A percentile compares a stretch with the other conserved stretches of the same genome.
phyloP scores from a whole-genome alignment of 2,888 invertebrate genomes.

The Amaurobius ferox region DNA sequence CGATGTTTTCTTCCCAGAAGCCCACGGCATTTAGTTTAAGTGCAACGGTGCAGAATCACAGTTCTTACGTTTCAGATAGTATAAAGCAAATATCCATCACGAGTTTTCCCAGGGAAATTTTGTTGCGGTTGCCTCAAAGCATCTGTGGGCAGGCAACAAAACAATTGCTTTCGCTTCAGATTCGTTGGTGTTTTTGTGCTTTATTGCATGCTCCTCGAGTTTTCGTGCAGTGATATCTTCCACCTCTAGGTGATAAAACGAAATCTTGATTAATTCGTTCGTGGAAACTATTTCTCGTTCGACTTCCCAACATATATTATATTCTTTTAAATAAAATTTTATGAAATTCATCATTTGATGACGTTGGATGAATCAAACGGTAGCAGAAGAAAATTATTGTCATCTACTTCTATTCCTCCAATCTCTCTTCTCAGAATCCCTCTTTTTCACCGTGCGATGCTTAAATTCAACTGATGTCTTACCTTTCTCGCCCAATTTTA shows the following conservation, averaged over 20 bases:
- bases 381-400: too few relatives aligned
- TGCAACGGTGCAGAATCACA: constrained; percentile 64
- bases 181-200: constrained; percentile 26
- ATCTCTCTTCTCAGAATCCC: too few relatives aligned
- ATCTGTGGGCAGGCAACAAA: constrained; percentile 61
- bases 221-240: constrained; percentile 46
- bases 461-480: too few relatives aligned
- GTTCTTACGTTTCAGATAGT: constrained; percentile 46
- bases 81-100: constrained; percentile 57
- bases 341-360: neutral
- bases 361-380: too few relatives aligned
- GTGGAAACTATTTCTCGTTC: constrained; percentile 5
- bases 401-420: too few relatives aligned
- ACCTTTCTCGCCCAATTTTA: too few relatives aligned
- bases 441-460: too few relatives aligned
- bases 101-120: constrained; percentile 13
- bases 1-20: constrained; percentile 41
- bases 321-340: neutral
- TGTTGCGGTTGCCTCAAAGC: constrained; percentile 48
- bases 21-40: constrained; percentile 13
- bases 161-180: constrained; percentile 15
- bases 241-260: constrained; percentile 37
- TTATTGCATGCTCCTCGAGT: too few relatives aligned
- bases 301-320: constrained; percentile 4
- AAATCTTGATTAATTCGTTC: constrained; percentile 41